phyloP scores from a whole-genome alignment of 37 sponge, comb jelly and placozoan species.

The Haliclona indistincta region DNA sequence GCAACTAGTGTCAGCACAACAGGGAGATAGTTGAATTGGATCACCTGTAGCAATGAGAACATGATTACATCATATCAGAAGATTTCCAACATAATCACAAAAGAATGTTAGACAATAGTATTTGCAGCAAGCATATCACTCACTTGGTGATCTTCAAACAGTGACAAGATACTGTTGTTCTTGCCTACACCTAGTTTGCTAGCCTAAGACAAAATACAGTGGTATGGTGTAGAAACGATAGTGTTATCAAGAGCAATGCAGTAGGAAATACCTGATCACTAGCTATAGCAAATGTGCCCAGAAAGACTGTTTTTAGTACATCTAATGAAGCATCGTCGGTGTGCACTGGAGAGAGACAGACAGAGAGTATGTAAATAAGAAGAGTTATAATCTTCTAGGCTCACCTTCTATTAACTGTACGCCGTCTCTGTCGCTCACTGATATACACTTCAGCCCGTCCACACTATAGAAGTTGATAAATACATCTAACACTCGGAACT shows the following conservation, averaged over 20 bases:
- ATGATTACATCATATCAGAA: background rate
- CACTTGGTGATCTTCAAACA: conserved; percentile 69
- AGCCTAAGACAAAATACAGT: conserved; percentile 31
- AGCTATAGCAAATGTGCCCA: conserved; percentile 72
- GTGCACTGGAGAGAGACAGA: background rate
- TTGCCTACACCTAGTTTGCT: conserved; percentile 73
- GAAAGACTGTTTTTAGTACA: conserved; percentile 57
- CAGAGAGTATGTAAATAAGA: background rate
- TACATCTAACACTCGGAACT: background rate
- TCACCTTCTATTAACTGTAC: conserved; percentile 74
- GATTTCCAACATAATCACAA: too few relatives aligned
- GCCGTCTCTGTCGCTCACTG: conserved; percentile 79
- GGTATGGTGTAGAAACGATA: background rate
- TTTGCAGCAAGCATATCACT: too few relatives aligned
- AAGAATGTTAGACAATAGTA: too few relatives aligned
- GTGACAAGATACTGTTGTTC: conserved; percentile 67
- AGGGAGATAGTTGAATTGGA: conserved; percentile 73
- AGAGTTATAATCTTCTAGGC: background rate
- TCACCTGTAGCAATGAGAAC: conserved; percentile 28
- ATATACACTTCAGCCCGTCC: conserved; percentile 67
- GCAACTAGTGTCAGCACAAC: conserved; percentile 77
- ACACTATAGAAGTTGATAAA: conserved; percentile 54
- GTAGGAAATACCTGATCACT: conserved; percentile 64
- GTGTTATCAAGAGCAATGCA: background rate
- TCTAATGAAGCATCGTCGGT: conserved; percentile 30